These are phyloP conservation scores for Stichodactyla mertensii DNA, from an alignment of 64 coral and sea anemone genomes.

Conservation along the genomic window DNA sequence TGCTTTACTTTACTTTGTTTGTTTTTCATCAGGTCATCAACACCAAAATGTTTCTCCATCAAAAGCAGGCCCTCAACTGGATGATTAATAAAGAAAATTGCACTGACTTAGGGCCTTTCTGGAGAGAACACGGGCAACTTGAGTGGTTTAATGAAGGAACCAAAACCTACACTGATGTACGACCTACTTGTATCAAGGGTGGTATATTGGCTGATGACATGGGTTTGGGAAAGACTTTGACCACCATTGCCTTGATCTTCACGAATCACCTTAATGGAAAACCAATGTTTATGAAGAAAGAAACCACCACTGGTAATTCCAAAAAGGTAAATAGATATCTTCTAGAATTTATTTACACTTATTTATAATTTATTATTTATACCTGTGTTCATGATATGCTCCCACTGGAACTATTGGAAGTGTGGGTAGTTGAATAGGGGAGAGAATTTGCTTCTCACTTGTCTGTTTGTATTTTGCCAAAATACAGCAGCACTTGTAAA, in stretches of 20 bases:
- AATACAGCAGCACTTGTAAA: too few species aligned
- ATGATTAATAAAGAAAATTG: conserved; percentile 82
- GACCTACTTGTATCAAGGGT: conserved; percentile 57
- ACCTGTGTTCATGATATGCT: too few species aligned
- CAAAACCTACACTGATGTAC: conserved; percentile 34
- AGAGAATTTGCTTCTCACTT: too few species aligned
- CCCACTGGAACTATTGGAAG: too few species aligned
- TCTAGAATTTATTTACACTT: background rate
- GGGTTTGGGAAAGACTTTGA: conserved; percentile 82
- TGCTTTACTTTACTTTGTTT: background rate
- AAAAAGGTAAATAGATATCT: background rate
- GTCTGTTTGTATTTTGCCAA: too few species aligned
- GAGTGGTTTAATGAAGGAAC: conserved; percentile 88
- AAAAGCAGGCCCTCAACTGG: conserved; percentile 83
- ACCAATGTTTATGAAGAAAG: conserved; percentile 79
- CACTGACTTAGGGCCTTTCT: conserved; percentile 71
- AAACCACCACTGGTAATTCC: background rate
- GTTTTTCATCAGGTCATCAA: conserved; percentile 46
- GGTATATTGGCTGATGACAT: conserved; percentile 90
- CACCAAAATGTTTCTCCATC: conserved; percentile 63
- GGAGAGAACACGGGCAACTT: conserved; percentile 14
- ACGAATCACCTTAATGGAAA: conserved; percentile 78
- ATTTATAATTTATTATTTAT: background rate
- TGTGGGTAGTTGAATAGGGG: too few species aligned
- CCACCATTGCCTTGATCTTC: conserved; percentile 69